Evolutionary conservation across 2,888 invertebrate genomes (phyloP), one percentile per base, ranked within the genome.

Genomic region (Azorinus chamasolen): DNA sequence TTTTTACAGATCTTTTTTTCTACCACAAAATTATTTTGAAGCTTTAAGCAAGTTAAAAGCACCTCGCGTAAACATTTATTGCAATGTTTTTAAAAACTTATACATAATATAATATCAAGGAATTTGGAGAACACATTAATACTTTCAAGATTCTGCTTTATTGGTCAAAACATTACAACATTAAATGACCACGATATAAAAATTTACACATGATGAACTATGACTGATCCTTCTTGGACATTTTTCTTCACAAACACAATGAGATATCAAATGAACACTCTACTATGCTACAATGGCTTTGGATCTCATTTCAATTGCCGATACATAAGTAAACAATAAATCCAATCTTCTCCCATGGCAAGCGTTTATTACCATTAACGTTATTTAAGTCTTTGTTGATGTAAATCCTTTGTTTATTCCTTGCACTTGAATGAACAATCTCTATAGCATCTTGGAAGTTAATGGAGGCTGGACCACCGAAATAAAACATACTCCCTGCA

Each of bases 11-110:
- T n/a, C n/a, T n/a, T n/a, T n/a, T n/a, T n/a, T n/a, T n/a, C n/a
- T n/a, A n/a, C n/a, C n/a, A n/a, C n/a, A n/a, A n/a, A n/a, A 6
- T 4, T 32, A 6, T 32, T 6, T 6, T 32, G 32, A 32, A 32
- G 32, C 32, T 32, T 32, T 32, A 6, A 32, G 32, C 10, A 32
- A 6, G 10, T 32, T 63, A 37, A 63, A 59, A 61, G 68, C 68
- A 68, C 68, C 59, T 59, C 22, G 32, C 59, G 59, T 51, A 25
- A 68, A 68, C 68, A 68, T 68, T 68, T 68, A 66, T 66, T 66
- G 66, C 66, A 16, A 39, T 41, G 39, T 12, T 39, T 57, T 22
- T 18, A 57, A 41, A 5, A 12, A 25, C 24, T 50, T 39, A 62
- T 18, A 53, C 16, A 54, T 41, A 50, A 32, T 32, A 32, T 6